phyloP scores from a whole-genome alignment of 1,140 invertebrate genomes.

The Andricus grossulariae region DNA sequence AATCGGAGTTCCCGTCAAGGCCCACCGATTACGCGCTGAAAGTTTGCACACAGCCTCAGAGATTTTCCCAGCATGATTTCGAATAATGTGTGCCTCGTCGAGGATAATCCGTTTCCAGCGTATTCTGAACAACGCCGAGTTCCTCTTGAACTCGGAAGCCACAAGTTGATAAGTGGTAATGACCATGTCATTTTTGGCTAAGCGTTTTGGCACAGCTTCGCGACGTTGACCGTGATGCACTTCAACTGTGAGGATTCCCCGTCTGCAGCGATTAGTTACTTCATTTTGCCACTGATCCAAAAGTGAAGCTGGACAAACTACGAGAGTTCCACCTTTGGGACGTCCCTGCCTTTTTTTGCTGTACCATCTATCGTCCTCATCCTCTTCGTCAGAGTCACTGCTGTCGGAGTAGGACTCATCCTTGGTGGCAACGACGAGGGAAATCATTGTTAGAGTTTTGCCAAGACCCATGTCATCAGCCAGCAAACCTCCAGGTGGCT shows the following conservation, averaged over 20 bases:
- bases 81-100: constrained; percentile 94
- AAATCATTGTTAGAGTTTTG: constrained; percentile 95
- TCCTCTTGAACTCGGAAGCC: constrained; percentile 75
- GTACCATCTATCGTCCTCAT: constrained; percentile 42
- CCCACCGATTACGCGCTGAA: constrained; percentile 83
- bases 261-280: constrained; percentile 80
- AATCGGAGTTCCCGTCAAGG: constrained; percentile 94
- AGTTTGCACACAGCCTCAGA: constrained; percentile 84
- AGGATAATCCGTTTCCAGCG: constrained; percentile 91
- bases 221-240: constrained; percentile 90
- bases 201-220: constrained; percentile 78
- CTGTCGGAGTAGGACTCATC: constrained; percentile 42
- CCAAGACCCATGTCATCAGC: constrained; percentile 97
- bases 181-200: constrained; percentile 82
- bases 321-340: constrained; percentile 83
- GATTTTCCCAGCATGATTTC: constrained; percentile 89
- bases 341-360: constrained; percentile 65
- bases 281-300: constrained; percentile 92
- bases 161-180: constrained; percentile 88
- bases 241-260: constrained; percentile 79
- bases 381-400: constrained; percentile 56
- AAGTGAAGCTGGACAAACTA: constrained; percentile 92
- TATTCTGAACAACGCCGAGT: constrained; percentile 71
- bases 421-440: constrained; percentile 78
- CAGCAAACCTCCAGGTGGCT: constrained; percentile 87